A percentile compares a stretch with the other conserved stretches of the same genome.
Conservation (phyloP, 2,113 vertebrate genomes). For the Nothocercus julius region DNA sequence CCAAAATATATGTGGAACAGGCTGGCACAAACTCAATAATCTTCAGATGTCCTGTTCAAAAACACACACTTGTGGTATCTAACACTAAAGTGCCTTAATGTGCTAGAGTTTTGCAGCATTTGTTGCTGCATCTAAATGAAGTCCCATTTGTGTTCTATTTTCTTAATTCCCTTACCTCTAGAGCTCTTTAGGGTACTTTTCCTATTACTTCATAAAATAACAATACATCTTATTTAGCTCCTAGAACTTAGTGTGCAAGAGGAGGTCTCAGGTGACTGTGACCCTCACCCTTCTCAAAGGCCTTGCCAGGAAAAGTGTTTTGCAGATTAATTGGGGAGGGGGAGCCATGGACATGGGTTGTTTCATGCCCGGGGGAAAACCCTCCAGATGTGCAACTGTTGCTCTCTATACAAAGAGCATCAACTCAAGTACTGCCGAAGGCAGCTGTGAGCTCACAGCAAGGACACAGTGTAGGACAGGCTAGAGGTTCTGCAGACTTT, state of each 20-base stretch:
- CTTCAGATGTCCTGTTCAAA: background rate
- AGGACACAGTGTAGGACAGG: background rate
- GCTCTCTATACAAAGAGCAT: background rate
- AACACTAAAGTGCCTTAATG: background rate
- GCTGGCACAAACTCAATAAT: background rate
- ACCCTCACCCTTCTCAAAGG: background rate
- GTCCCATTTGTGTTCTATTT: background rate
- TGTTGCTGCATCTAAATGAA: background rate
- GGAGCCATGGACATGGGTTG: background rate
- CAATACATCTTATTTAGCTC: background rate
- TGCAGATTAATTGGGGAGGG: background rate
- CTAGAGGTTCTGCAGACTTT: fast-evolving
- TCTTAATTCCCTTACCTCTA: background rate
- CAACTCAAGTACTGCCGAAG: background rate
- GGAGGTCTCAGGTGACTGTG: too few relatives aligned
- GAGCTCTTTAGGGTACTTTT: background rate
- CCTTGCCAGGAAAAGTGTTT: background rate
- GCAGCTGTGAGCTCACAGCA: background rate
- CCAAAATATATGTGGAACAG: background rate
- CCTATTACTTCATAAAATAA: background rate
- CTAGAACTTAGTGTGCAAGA: background rate
- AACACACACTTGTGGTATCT: background rate
- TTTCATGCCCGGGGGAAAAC: background rate
- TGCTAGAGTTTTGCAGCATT: background rate
- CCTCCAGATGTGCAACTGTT: background rate